Evolutionary conservation across 2,797 vertebrate genomes (phyloP).

Genomic region (Tragopan temminckii): DNA sequence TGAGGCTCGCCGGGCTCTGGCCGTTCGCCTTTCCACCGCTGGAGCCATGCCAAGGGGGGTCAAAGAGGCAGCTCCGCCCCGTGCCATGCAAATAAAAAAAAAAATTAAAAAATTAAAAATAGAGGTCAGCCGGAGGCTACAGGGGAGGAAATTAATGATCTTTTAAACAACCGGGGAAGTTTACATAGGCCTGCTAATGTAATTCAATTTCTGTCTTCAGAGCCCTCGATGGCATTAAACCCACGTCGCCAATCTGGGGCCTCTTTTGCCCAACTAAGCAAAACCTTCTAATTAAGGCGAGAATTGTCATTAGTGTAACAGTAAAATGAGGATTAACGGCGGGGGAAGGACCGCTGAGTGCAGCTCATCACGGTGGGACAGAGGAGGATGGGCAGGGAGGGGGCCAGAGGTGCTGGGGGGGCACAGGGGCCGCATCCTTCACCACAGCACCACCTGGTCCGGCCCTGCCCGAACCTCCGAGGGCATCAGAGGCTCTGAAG

Average conservation of each 20-base stretch:
- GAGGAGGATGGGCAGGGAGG: background rate
- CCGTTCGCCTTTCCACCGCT: background rate
- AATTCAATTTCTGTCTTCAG: constrained; percentile 47
- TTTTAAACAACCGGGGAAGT: constrained; percentile 49
- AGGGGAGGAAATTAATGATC: constrained; percentile 9
- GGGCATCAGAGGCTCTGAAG: no score
- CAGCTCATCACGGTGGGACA: background rate
- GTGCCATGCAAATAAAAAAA: background rate
- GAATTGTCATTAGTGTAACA: background rate
- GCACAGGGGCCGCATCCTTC: no score
- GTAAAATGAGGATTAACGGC: background rate
- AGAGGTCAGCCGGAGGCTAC: constrained; percentile 67
- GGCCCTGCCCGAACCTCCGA: no score
- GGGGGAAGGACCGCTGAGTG: background rate
- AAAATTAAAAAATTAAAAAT: background rate
- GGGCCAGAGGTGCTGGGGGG: no score
- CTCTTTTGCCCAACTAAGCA: constrained; percentile 8
- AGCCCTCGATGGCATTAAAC: background rate
- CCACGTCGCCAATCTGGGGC: background rate
- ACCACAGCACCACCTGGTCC: no score
- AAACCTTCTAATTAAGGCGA: constrained; percentile 8
- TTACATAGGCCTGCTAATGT: constrained; percentile 10
- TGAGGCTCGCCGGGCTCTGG: background rate
- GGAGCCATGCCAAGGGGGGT: constrained; percentile 30
- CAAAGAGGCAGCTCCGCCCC: constrained; percentile 32